Base-by-base conservation (phyloP, 2,113 vertebrate species). In the Rhipidura dahli region DNA sequence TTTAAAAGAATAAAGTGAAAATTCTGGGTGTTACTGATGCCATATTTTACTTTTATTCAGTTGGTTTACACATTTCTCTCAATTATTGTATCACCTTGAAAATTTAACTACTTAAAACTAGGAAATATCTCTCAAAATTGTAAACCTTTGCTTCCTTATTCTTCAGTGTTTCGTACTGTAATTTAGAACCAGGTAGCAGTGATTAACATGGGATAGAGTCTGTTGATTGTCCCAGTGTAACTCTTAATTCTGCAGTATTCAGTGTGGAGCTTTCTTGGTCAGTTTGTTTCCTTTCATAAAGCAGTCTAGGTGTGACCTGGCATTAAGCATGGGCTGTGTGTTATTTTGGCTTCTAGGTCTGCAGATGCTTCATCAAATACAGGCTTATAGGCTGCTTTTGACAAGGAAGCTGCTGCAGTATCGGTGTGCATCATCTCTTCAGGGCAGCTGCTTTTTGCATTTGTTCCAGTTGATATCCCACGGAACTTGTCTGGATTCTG, bases 251-350 rank as follows among this genome's bases (percentile, higher is more conserved):
- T 13, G 4, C 31, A 10, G 26, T 56, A 27, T 63, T 86, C 20
- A 6, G 14, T 61, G 47, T 39, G 2, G 15, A 81, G 53, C 4
- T 10, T 15, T 42, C 27, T 50, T 4, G 5, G 3, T 40, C 45
- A 20, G 2, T 72, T 70, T 6, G 18, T 68, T 82, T 68, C 22
- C 65, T 79, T 79, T 31, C 7, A 7, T 31, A 30, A 78, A 73
- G 26, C 0, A 0, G 18, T 73, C 14, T 37, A 24, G 8, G 11
- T 35, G 15, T 77, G 63, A 40, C 22, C 40, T 61, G 28, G 9
- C 0, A 1, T 24, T 63, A 59, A 45, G 8, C 45, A 31, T 14
- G n/a, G 28, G 15, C 27, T 1, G 0, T 22, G 10, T 45, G 11
- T 44, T 70, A 24, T 8, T 73, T 56, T 35, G 14, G 10, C 35